A percentile compares a stretch with the other conserved stretches of the same genome.
These are phyloP conservation scores for Drosophila subobscura DNA, from an alignment of 1,140 invertebrate genomes.

Conservation along the genomic window DNA sequence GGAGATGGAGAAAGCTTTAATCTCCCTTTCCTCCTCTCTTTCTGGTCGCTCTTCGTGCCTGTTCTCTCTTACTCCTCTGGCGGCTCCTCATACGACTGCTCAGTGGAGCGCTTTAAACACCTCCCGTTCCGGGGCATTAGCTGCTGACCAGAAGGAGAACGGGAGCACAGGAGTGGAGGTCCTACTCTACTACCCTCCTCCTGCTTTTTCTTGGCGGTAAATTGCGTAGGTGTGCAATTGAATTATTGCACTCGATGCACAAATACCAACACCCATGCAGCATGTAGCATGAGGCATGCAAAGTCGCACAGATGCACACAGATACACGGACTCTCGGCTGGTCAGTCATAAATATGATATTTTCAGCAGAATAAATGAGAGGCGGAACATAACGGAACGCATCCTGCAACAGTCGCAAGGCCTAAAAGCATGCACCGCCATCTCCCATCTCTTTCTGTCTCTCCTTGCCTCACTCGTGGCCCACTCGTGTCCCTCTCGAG, in stretches of 20 bases:
- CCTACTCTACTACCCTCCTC: not conserved
- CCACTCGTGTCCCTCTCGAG: not conserved
- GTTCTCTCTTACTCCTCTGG: not conserved
- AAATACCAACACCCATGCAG: slow-evolving; percentile 40
- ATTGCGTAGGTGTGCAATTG: slow-evolving; percentile 79
- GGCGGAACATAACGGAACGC: slow-evolving; percentile 12
- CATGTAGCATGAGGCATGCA: too few species aligned
- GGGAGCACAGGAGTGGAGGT: too few species aligned
- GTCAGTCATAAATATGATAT: slow-evolving; percentile 77
- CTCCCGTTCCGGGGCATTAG: slow-evolving; percentile 33
- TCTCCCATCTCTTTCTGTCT: not conserved
- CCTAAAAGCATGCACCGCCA: slow-evolving; percentile 40
- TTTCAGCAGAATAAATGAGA: slow-evolving; percentile 47
- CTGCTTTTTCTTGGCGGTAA: not conserved
- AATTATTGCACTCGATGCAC: slow-evolving; percentile 80
- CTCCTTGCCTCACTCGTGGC: not conserved
- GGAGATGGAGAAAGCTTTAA: slow-evolving; percentile 35
- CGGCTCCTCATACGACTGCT: slow-evolving; percentile 14
- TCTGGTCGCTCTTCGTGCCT: not conserved
- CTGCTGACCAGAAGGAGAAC: slow-evolving; percentile 41
- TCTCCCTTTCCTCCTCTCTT: not conserved
- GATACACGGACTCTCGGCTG: not conserved
- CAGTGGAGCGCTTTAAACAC: slow-evolving; percentile 69
- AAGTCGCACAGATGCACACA: too few species aligned
- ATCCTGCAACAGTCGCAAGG: slow-evolving; percentile 35